Evolutionary conservation across 2,113 vertebrate species (phyloP), one percentile per base, ranked within the genome.

Genomic region (Phylloscopus trochiloides): DNA sequence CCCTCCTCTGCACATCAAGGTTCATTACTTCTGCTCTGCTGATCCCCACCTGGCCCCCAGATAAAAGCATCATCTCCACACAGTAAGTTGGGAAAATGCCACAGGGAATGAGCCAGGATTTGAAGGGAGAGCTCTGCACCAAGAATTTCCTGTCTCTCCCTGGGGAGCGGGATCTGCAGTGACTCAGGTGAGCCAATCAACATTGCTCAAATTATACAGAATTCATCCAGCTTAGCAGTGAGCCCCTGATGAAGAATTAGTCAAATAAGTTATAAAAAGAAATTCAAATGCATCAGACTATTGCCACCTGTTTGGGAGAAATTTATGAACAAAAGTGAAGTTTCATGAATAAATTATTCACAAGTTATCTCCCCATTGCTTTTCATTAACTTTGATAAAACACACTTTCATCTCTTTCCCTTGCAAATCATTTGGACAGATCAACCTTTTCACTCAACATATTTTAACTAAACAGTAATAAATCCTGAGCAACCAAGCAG

Each of bases 321-420:
- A 91, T 86, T 88, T 78, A 74, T 58, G 66, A 88, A 79, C 45
- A 51, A 88, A 94, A 70, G 80, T n/a, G 18, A 85, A 87, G 43
- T 62, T 89, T 84, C 63, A 59, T 73, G 61, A 96, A 95, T 89
- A 91, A 94, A 85, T 93, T 79, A 90, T 82, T 96, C 89, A 70
- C n/a, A 70, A 84, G 73, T 90, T 68, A 43, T 80, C 50, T 90
- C 57, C 76, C 50, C 45, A 20, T 10, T 81, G 74, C n/a, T 75
- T 65, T 85, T 93, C 57, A 72, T 94, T 90, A 66, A 31, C 62
- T 92, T 83, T 4, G 14, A 73, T 82, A 80, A 71, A 78, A 82
- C n/a, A 67, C 26, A 16, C 79, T 93, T 92, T 71, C 34, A 62
- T 68, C 79, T 77, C 40, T 65, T 81, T 80, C 67, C 65, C 59